Conservation (phyloP, 1,140 invertebrate species). For the Centruroides sculpturatus region DNA sequence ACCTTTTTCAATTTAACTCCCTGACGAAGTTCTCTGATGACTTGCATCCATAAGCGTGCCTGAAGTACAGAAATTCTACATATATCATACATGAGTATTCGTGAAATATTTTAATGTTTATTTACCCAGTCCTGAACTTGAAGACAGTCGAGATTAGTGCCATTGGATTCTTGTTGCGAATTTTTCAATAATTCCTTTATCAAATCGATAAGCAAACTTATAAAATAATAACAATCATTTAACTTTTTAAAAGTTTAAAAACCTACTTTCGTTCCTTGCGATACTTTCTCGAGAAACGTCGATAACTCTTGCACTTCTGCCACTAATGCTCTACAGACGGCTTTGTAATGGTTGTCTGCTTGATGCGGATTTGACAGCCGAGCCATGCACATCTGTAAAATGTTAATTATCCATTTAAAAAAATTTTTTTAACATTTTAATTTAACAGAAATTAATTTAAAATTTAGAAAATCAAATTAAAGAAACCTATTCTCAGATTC, state of each 20-base stretch:
- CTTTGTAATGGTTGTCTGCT: slow-evolving; percentile 70
- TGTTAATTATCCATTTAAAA: slow-evolving; percentile 2
- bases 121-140: slow-evolving; percentile 75
- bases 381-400: slow-evolving; percentile 46
- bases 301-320: slow-evolving; percentile 77
- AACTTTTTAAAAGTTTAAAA: no score
- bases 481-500: no score
- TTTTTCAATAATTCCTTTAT: no score
- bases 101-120: background rate
- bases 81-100: background rate
- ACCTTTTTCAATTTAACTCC: slow-evolving; percentile 91
- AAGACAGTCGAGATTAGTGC: slow-evolving; percentile 26
- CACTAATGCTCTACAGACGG: slow-evolving; percentile 77
- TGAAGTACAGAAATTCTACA: slow-evolving; percentile 29
- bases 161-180: background rate
- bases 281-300: slow-evolving; percentile 72
- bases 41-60: slow-evolving; percentile 92
- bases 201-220: no score
- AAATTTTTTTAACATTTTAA: no score
- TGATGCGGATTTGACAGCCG: slow-evolving; percentile 42
- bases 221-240: no score
- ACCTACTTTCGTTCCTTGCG: slow-evolving; percentile 31
- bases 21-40: slow-evolving; percentile 67
- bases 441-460: no score
- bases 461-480: no score